Base-by-base conservation (phyloP, 2,113 vertebrate genomes). In the Chunga burmeisteri region DNA sequence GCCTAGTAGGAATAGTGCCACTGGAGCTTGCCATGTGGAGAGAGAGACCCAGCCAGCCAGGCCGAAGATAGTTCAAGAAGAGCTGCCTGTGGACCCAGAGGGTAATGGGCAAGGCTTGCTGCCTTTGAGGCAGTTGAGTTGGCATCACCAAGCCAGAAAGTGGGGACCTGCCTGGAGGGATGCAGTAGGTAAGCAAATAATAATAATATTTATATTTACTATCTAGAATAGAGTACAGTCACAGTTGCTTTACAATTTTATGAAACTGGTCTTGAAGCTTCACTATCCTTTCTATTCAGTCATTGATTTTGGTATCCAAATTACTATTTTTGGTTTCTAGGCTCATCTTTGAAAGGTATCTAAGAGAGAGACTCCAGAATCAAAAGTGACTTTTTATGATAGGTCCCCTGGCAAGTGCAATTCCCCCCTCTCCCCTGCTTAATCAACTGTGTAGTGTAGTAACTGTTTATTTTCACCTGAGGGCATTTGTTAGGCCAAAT, bases 101-200 rank as follows among this genome's bases (percentile, higher is more conserved):
- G 40, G 4, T 36, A 32, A 58, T 7, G 21, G 36, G 10, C 6
- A 21, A 59, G 71, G 26, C 38, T 86, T 59, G 29, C 23, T 90
- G 73, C 46, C 71, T 30, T 21, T 47, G 40, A 62, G 42, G 29
- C 53, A 49, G 26, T 2, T 42, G 66, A 59, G 55, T 16, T 20
- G 20, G 62, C 67, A 56, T 50, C 30, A 55, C 42, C 17, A 20
- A 16, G 7, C 1, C 27, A 58, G 30, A 6, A 14, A 66, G 20
- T 1, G 10, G 13, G 8, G 5, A 15, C 3, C 7, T 30, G 25
- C 3, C 20, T 63, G 25, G 13, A 65, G 23, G 13, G 5, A 5
- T n/a, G 32, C 7, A 61, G 16, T 17, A 59, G 25, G 25, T 63
- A 78, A 85, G 82, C 10, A n/a, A 62, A 26, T 55, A 18, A 4